Conservation (phyloP, 2,797 vertebrate species). For the Sebastes matsubarae region DNA sequence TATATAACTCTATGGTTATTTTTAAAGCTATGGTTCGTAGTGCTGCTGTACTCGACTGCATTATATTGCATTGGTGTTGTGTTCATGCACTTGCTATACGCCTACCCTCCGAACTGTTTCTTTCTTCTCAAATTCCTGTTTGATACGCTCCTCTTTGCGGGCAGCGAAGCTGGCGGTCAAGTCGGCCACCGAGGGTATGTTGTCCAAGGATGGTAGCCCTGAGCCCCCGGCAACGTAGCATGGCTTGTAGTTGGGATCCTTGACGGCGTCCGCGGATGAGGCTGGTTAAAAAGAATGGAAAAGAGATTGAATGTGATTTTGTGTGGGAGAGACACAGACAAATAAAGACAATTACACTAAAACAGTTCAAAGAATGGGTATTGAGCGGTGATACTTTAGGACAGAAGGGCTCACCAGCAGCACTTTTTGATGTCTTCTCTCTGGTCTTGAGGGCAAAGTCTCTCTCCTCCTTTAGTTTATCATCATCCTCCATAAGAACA, state of each 20-base stretch:
- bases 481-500: conserved; percentile 91
- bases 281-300: conserved; percentile 52
- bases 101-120: conserved; percentile 82
- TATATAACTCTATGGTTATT: background rate
- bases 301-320: background rate
- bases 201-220: conserved; percentile 83
- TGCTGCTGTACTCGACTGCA: background rate
- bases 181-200: conserved; percentile 85
- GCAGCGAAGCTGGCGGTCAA: conserved; percentile 78
- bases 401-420: conserved; percentile 82
- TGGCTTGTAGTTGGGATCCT: conserved; percentile 76
- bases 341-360: background rate
- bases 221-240: conserved; percentile 74
- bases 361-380: background rate
- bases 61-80: background rate
- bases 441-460: conserved; percentile 96
- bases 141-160: conserved; percentile 82
- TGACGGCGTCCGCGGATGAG: conserved; percentile 78
- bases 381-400: background rate
- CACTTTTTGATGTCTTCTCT: conserved; percentile 93
- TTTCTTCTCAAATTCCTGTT: conserved; percentile 87
- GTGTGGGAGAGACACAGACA: background rate
- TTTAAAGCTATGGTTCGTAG: background rate
- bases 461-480: conserved; percentile 93
- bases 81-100: background rate